phyloP scores from a whole-genome alignment of 2,888 invertebrate genomes.

The Drosophila percnosoma region DNA sequence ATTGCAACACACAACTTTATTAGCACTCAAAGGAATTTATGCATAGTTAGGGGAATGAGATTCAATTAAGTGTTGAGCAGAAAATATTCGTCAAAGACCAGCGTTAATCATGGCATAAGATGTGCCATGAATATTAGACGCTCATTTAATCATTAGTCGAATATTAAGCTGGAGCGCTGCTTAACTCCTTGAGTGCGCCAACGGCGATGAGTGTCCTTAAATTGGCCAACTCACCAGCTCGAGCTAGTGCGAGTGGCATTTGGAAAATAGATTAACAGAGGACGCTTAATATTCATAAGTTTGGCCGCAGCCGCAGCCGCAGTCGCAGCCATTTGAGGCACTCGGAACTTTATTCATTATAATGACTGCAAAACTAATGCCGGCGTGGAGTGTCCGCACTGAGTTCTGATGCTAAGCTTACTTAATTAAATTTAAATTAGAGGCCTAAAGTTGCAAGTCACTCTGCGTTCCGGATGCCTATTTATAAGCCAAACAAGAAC shows the following conservation, averaged over 20 bases:
- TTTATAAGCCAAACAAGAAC: slow-evolving; percentile 58
- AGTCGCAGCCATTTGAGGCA: slow-evolving; percentile 35
- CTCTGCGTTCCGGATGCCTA: slow-evolving; percentile 50
- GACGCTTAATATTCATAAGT: slow-evolving; percentile 75
- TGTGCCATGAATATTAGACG: slow-evolving; percentile 5
- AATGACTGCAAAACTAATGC: slow-evolving; percentile 65
- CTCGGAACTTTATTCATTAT: slow-evolving; percentile 75
- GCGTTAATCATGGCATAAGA: slow-evolving; percentile 16
- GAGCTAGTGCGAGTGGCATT: slow-evolving; percentile 43
- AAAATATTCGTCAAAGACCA: not conserved
- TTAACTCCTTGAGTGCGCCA: slow-evolving; percentile 29
- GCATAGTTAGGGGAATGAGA: not conserved
- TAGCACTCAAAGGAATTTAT: not conserved
- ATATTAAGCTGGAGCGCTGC: slow-evolving; percentile 46
- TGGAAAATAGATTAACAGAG: slow-evolving; percentile 75
- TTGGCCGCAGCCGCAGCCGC: slow-evolving; percentile 20
- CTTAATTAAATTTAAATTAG: slow-evolving; percentile 81
- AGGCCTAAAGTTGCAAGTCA: slow-evolving; percentile 75
- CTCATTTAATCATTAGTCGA: slow-evolving; percentile 63
- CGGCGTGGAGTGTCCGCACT: slow-evolving; percentile 34
- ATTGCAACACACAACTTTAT: not conserved
- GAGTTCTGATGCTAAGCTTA: slow-evolving; percentile 39
- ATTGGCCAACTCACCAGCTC: slow-evolving; percentile 44
- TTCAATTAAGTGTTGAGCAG: not conserved
- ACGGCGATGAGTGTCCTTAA: slow-evolving; percentile 26